Base-by-base conservation (phyloP, 2,888 invertebrate species). In the Molorchus minor region DNA sequence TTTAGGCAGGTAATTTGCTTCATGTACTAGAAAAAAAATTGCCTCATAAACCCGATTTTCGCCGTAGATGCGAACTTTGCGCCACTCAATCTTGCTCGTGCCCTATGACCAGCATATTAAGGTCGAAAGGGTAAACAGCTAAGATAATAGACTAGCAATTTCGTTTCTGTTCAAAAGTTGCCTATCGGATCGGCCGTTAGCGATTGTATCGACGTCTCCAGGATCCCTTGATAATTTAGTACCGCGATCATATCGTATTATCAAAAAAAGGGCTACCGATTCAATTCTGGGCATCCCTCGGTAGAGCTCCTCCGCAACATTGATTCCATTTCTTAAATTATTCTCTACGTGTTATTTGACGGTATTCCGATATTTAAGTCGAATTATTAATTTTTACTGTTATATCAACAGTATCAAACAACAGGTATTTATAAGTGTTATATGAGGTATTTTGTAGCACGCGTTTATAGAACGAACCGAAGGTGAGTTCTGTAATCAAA, bases 131-230 rank as follows among this genome's bases (percentile, higher is more conserved):
- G 52, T 30, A 51, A 51, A 41, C 49, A 56, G 58, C 33, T 44
- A 52, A 59, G 55, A 59, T 64, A 64, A 64, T 58, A 56, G 53
- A 47, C 44, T 45, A 38, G 62, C 59, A 62, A 60, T 62, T 62
- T 64, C 55, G 58, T 59, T 45, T 55, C 59, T 59, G 58, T 59
- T 62, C 61, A 41, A 43, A 49, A 57, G 52, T 52, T 52, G 41
- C 52, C 52, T n/a, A 52, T 52, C 52, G 40, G 52, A 52, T 52
- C 52, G 52, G 52, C 52, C 52, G 52, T 52, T 52, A 41, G 52
- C 30, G 52, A 52, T 41, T 52, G 36, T 52, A 52, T 52, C 52
- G 52, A 52, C 52, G 30, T 41, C 41, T 29, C 25, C 25, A 52
- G 52, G 52, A 30, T 20, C 41, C 30, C 30, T 30, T 30, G 52